Conservation (phyloP, 2,888 invertebrate species). For the Chloromyia formosa region DNA sequence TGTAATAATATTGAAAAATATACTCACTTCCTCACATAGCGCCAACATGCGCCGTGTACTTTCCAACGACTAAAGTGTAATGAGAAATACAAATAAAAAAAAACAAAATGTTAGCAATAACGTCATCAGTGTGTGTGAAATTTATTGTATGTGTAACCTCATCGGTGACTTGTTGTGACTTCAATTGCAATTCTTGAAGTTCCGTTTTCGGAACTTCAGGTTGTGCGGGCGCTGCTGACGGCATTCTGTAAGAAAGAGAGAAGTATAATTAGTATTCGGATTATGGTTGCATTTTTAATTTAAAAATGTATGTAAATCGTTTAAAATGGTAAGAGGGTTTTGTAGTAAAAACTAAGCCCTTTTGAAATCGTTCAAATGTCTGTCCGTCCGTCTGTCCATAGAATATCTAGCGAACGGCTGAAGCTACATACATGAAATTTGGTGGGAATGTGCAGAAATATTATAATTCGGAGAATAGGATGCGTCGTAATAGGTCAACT, state of each 20-base stretch:
- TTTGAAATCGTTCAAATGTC: too few relatives aligned
- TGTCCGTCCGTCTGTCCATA: too few relatives aligned
- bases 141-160: slow-evolving; percentile 70
- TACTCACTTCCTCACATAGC: slow-evolving; percentile 90
- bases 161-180: slow-evolving; percentile 86
- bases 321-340: too few relatives aligned
- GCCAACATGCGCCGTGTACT: slow-evolving; percentile 92
- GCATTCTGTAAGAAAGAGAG: slow-evolving; percentile 72
- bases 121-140: not conserved
- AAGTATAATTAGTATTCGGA: too few relatives aligned
- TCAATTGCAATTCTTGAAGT: slow-evolving; percentile 87
- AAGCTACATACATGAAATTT: too few relatives aligned
- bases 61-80: slow-evolving; percentile 92
- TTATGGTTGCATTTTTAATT: too few relatives aligned
- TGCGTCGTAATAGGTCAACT: too few relatives aligned
- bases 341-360: too few relatives aligned
- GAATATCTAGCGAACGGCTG: too few relatives aligned
- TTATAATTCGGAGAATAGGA: too few relatives aligned
- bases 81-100: slow-evolving; percentile 63
- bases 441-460: too few relatives aligned
- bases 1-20: not conserved
- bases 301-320: too few relatives aligned
- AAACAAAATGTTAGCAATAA: not conserved
- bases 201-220: slow-evolving; percentile 80
- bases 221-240: slow-evolving; percentile 67